Evolutionary conservation across 2,797 vertebrate species (phyloP).

Genomic region (Lerista edwardsae): DNA sequence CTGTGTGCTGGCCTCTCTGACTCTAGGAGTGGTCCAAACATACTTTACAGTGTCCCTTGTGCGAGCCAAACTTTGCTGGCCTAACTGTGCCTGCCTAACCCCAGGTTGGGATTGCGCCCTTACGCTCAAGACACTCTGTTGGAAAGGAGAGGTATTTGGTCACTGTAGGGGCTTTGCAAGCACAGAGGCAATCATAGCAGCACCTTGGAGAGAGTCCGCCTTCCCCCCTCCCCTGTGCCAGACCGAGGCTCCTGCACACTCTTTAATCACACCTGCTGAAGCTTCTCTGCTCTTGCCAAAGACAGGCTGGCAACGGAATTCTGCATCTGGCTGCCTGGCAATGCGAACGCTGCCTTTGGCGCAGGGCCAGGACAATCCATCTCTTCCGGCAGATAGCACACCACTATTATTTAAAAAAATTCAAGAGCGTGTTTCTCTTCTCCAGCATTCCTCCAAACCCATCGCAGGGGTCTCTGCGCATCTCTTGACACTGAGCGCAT

Average conservation of each 20-base stretch:
- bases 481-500: too few relatives aligned
- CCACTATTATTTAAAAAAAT: background rate
- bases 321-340: conserved; percentile 76
- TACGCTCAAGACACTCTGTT: background rate
- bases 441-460: background rate
- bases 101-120: too few relatives aligned
- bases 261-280: conserved; percentile 75
- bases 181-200: rapidly evolving
- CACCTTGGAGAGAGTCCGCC: conserved; percentile 51
- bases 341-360: conserved; percentile 63
- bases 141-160: rapidly evolving
- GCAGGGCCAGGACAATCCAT: conserved; percentile 29
- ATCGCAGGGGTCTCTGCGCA: background rate
- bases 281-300: conserved; percentile 66
- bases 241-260: conserved; percentile 67
- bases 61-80: too few relatives aligned
- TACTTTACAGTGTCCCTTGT: too few relatives aligned
- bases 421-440: background rate
- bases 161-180: background rate
- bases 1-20: too few relatives aligned
- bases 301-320: conserved; percentile 70
- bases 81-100: too few relatives aligned
- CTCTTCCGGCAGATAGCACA: conserved; percentile 62
- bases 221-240: too few relatives aligned
- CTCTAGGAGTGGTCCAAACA: too few relatives aligned